phyloP scores from a whole-genome alignment of 2,888 invertebrate genomes.

The Sussaba pulchella region DNA sequence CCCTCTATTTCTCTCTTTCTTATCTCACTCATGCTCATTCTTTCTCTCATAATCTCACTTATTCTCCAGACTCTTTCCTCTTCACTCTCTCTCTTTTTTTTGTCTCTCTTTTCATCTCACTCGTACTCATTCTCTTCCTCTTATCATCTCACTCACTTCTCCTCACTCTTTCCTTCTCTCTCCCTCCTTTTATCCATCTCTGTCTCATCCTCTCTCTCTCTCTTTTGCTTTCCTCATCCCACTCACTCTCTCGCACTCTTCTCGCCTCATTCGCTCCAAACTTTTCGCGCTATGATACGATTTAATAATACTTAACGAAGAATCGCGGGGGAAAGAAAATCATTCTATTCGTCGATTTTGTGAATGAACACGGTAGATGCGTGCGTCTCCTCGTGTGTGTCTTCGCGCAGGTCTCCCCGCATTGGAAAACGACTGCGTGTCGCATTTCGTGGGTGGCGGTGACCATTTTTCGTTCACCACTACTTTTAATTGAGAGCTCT shows the following conservation, averaged over 20 bases:
- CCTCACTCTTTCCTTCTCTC: neutral
- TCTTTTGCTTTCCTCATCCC: slow-evolving; percentile 12
- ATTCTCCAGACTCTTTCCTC: too few species aligned
- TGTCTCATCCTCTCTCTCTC: neutral
- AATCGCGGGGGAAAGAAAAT: slow-evolving; percentile 34
- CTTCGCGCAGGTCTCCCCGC: slow-evolving; percentile 11
- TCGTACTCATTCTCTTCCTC: too few species aligned
- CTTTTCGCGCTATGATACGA: slow-evolving; percentile 44
- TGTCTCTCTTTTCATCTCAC: too few species aligned
- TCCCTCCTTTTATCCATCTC: neutral
- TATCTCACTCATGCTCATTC: too few species aligned
- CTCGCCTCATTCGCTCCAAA: slow-evolving; percentile 27
- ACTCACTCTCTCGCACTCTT: slow-evolving; percentile 18
- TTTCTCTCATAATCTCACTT: too few species aligned
- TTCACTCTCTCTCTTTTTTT: too few species aligned
- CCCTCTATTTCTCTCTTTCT: too few species aligned
- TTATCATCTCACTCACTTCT: too few species aligned
- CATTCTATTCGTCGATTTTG: slow-evolving; percentile 7
- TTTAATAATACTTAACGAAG: slow-evolving; percentile 55
- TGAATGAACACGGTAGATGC: slow-evolving; percentile 13
- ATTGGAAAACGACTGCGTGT: slow-evolving; percentile 28
- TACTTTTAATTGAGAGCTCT: slow-evolving; percentile 54
- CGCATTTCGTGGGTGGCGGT: slow-evolving; percentile 43
- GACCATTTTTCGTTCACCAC: slow-evolving; percentile 39
- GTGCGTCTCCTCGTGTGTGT: slow-evolving; percentile 13